Conservation (phyloP, 2,113 vertebrate species). For the Pteronura brasiliensis region DNA sequence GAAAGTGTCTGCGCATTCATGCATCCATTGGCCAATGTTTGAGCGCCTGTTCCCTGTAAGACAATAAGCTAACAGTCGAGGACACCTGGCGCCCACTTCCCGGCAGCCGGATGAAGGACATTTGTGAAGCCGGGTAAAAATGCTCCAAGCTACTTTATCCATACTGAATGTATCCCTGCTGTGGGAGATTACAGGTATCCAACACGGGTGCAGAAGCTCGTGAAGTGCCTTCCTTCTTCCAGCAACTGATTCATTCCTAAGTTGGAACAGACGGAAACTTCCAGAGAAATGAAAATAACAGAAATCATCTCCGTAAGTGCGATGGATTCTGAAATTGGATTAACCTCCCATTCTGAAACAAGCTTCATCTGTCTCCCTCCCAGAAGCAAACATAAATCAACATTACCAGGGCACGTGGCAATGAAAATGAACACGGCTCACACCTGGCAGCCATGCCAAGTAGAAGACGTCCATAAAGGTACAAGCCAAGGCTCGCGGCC, state of each 20-base stretch:
- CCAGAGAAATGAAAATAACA: not conserved
- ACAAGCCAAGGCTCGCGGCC: not conserved
- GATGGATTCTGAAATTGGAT: conserved; percentile 20
- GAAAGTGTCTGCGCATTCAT: not conserved
- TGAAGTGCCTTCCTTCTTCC: not conserved
- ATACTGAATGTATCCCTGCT: not conserved
- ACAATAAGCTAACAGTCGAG: not conserved
- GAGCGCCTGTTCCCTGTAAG: not conserved
- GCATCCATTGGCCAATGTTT: not conserved
- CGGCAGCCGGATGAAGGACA: not conserved
- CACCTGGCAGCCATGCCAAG: not conserved
- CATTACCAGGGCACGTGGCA: not conserved
- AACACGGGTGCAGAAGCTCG: not conserved
- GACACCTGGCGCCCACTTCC: not conserved
- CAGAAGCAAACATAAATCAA: conserved; percentile 14
- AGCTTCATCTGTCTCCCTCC: conserved; percentile 24
- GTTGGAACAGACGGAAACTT: not conserved
- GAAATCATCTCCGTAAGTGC: not conserved
- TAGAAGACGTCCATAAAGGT: not conserved
- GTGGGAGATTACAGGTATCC: not conserved
- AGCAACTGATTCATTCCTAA: not conserved
- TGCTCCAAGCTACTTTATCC: not conserved
- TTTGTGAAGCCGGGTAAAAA: not conserved
- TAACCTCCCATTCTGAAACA: conserved; percentile 26
- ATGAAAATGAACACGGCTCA: not conserved